phyloP scores from a whole-genome alignment of 2,797 vertebrate species.

The Tinamus major region DNA sequence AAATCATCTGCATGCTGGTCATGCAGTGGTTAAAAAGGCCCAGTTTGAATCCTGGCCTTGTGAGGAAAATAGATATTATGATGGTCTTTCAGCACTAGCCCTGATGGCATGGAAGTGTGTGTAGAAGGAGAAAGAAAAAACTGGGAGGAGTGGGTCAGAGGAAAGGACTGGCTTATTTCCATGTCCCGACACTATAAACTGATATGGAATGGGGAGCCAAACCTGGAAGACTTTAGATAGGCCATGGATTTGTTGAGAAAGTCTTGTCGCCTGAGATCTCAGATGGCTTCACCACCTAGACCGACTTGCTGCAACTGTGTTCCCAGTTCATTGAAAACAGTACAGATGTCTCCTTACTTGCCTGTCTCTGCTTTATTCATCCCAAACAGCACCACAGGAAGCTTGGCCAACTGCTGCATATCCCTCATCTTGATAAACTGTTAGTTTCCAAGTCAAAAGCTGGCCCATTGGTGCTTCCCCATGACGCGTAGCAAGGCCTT shows the following conservation, averaged over 20 bases:
- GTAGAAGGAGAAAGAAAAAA: neutral
- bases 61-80: neutral
- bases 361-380: neutral
- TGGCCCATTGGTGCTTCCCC: rapidly evolving
- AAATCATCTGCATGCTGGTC: neutral
- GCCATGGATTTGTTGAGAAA: neutral
- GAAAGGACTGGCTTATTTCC: neutral
- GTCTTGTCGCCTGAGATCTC: neutral
- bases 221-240: too few species aligned
- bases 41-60: neutral
- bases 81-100: neutral
- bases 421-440: neutral
- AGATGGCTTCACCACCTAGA: neutral
- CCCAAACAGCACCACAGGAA: rapidly evolving
- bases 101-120: neutral
- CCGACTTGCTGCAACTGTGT: neutral
- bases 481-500: neutral
- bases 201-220: neutral
- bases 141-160: neutral
- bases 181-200: neutral
- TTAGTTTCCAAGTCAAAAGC: neutral
- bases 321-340: neutral
- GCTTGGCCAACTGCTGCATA: neutral
- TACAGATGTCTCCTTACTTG: neutral
- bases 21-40: neutral